Percentiles rank a stretch among this genome's conserved stretches.
Evolutionary conservation across 2,797 vertebrate species (phyloP).

Genomic region (Salmo trutta): DNA sequence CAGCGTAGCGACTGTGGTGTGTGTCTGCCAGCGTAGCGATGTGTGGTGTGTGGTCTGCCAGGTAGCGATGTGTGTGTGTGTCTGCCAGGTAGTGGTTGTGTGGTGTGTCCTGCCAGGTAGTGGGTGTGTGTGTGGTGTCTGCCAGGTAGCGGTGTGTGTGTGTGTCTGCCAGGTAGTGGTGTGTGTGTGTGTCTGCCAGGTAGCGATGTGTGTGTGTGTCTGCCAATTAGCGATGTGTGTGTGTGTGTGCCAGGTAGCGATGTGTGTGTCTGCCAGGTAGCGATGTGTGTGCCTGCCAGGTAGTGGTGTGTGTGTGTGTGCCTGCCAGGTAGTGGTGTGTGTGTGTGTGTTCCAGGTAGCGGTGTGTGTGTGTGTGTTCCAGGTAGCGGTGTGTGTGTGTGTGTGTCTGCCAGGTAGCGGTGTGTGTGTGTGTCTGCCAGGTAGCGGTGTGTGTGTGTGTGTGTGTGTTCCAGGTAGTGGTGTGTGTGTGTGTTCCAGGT

Average conservation of each 20-base stretch:
- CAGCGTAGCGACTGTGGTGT: too few species aligned
- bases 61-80: neutral
- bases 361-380: neutral
- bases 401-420: too few species aligned
- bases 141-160: neutral
- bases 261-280: neutral
- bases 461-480: too few species aligned
- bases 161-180: neutral
- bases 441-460: neutral
- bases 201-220: too few species aligned
- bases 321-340: neutral
- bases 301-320: conserved; percentile 24
- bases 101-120: too few species aligned
- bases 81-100: too few species aligned
- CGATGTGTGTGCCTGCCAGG: neutral
- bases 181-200: neutral
- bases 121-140: conserved; percentile 37
- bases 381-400: too few species aligned
- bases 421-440: conserved; percentile 28
- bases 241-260: neutral
- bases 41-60: neutral
- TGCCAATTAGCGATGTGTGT: too few species aligned
- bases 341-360: neutral
- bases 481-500: neutral
- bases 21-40: neutral